Conservation (phyloP, 2,113 vertebrate genomes). For the Myodes glareolus region DNA sequence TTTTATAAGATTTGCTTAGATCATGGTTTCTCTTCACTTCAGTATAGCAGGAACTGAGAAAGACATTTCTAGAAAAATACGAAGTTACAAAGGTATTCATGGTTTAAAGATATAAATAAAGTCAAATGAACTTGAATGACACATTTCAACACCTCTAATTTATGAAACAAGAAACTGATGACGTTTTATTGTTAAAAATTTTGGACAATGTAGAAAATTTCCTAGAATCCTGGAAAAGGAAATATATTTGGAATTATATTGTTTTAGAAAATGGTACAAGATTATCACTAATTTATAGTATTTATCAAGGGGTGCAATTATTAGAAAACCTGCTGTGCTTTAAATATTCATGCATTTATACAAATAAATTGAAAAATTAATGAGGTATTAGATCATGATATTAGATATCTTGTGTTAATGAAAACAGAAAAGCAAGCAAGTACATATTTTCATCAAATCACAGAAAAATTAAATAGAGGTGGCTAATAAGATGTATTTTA, state of each 20-base stretch:
- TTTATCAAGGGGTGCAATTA: background rate
- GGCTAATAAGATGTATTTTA: background rate
- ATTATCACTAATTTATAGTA: background rate
- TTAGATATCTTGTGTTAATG: background rate
- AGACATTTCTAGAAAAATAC: background rate
- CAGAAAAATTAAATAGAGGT: background rate
- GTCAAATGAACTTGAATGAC: background rate
- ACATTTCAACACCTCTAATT: background rate
- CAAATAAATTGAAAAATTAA: constrained; percentile 4
- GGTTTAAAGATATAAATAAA: background rate
- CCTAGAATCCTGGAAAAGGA: background rate
- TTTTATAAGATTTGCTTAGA: background rate
- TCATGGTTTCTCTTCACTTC: background rate
- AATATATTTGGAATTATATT: background rate
- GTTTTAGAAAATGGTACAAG: constrained; percentile 10
- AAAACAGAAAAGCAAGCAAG: background rate
- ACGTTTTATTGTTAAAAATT: background rate
- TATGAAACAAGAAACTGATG: background rate
- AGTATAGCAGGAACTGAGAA: too few relatives aligned
- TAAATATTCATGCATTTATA: background rate
- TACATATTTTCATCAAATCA: background rate
- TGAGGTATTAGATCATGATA: background rate
- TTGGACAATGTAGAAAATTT: background rate
- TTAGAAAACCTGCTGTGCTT: background rate
- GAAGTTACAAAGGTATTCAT: background rate